These are phyloP conservation scores for Hyphantria cunea DNA, from an alignment of 1,140 invertebrate species.

Conservation along the genomic window DNA sequence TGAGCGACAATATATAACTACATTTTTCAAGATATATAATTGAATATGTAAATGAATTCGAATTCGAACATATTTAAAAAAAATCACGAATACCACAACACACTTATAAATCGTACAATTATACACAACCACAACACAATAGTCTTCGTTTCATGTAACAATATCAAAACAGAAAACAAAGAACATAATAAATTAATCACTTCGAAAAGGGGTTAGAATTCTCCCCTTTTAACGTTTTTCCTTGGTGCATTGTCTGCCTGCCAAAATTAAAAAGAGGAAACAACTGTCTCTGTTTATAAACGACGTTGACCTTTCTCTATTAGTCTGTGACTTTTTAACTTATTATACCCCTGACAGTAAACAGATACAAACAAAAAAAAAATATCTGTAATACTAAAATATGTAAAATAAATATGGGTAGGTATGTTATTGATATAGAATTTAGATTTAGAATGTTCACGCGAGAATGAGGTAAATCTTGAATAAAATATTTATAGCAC, in stretches of 20 bases:
- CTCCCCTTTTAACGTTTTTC: slow-evolving; percentile 74
- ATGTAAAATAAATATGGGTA: not conserved
- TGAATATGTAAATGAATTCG: too few species aligned
- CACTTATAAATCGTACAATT: too few species aligned
- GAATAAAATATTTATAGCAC: too few species aligned
- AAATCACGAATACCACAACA: not conserved
- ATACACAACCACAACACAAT: not conserved
- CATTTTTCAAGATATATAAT: too few species aligned
- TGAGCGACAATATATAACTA: too few species aligned
- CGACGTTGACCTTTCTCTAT: slow-evolving; percentile 57
- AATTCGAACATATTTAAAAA: too few species aligned
- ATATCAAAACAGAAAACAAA: slow-evolving; percentile 77
- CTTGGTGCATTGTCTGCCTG: slow-evolving; percentile 75
- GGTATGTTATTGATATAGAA: too few species aligned
- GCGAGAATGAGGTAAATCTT: not conserved
- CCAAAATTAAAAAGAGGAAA: slow-evolving; percentile 76
- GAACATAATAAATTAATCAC: slow-evolving; percentile 80
- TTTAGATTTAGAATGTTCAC: too few species aligned
- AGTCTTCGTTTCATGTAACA: slow-evolving; percentile 45
- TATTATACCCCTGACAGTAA: slow-evolving; percentile 3
- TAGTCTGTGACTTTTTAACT: slow-evolving; percentile 22
- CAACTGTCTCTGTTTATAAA: slow-evolving; percentile 60
- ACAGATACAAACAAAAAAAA: too few species aligned
- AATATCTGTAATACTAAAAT: not conserved
- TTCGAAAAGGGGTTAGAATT: slow-evolving; percentile 66